These are phyloP conservation scores for Lanistes nyassanus DNA, from an alignment of 1,140 invertebrate genomes.

Conservation along the genomic window DNA sequence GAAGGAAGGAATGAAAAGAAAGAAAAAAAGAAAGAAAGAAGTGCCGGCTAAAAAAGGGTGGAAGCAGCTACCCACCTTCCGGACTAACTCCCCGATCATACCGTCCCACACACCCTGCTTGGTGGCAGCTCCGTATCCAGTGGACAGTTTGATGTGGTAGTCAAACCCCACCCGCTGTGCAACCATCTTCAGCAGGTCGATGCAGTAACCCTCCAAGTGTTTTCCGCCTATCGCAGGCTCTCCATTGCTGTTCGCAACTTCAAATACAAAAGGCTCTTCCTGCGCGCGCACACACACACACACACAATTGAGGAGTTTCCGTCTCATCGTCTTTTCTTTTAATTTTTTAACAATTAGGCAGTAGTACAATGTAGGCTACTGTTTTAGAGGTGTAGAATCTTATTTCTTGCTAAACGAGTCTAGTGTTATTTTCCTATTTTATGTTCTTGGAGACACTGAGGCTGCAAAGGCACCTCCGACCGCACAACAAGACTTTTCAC, in stretches of 20 bases:
- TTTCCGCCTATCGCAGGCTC: constrained; percentile 59
- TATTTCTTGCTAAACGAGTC: no score
- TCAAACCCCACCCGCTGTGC: constrained; percentile 74
- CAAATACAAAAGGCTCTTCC: constrained; percentile 51
- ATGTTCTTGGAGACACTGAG: no score
- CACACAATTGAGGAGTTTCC: no score
- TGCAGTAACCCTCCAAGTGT: constrained; percentile 75
- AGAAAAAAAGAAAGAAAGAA: constrained; percentile 5
- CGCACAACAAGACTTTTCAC: no score
- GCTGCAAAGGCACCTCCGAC: no score
- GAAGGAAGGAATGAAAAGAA: background rate
- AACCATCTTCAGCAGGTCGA: constrained; percentile 51
- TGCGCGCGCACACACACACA: constrained; percentile 24
- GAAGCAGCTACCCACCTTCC: constrained; percentile 74
- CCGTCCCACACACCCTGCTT: constrained; percentile 90
- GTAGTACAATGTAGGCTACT: no score
- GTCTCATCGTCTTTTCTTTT: no score
- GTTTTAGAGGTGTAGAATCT: no score
- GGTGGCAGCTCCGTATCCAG: constrained; percentile 87
- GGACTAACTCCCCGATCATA: constrained; percentile 94
- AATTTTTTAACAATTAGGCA: no score
- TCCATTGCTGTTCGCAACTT: constrained; percentile 39
- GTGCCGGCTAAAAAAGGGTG: background rate
- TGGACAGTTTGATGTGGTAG: constrained; percentile 88
- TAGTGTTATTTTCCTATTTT: no score